These are phyloP conservation scores for Oeneis ivallda DNA, from an alignment of 2,888 invertebrate genomes.

Conservation along the genomic window DNA sequence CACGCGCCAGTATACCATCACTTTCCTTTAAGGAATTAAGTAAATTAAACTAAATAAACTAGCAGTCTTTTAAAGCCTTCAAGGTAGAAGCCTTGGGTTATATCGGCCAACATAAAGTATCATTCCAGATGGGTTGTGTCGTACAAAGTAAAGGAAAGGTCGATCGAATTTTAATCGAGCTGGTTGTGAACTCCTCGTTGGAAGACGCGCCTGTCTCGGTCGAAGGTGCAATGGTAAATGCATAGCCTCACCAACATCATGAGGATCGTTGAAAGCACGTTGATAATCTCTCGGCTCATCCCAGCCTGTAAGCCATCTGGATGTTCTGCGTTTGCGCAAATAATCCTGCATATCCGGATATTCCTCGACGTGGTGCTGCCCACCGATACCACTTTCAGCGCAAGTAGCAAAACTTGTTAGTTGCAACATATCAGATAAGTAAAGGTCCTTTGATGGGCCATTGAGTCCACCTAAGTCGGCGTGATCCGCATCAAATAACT, in stretches of 20 bases:
- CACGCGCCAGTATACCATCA: conserved; percentile 73
- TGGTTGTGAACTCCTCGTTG: conserved; percentile 83
- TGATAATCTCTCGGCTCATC: conserved; percentile 84
- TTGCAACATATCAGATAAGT: conserved; percentile 92
- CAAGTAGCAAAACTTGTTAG: conserved; percentile 92
- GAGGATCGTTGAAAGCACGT: conserved; percentile 86
- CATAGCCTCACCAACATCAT: conserved; percentile 75
- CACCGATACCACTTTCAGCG: conserved; percentile 86
- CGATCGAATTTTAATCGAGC: conserved; percentile 91
- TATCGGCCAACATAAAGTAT: conserved; percentile 94
- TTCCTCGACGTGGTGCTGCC: conserved; percentile 90
- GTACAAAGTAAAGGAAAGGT: conserved; percentile 93
- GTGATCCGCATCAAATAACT: conserved; percentile 87
- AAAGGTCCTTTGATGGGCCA: conserved; percentile 89
- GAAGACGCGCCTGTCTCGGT: conserved; percentile 87
- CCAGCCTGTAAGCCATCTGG: conserved; percentile 76
- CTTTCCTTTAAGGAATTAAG: conserved; percentile 74
- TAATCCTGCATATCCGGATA: conserved; percentile 86
- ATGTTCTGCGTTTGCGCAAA: conserved; percentile 60
- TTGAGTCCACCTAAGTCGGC: conserved; percentile 93
- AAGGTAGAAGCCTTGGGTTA: conserved; percentile 91
- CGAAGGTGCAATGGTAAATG: conserved; percentile 85
- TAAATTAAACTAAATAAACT: conserved; percentile 71
- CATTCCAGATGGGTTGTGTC: conserved; percentile 95
- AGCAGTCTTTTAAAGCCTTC: conserved; percentile 74